Evolutionary conservation across 2,113 vertebrate genomes (phyloP).

Genomic region (Epinephelus lanceolatus): DNA sequence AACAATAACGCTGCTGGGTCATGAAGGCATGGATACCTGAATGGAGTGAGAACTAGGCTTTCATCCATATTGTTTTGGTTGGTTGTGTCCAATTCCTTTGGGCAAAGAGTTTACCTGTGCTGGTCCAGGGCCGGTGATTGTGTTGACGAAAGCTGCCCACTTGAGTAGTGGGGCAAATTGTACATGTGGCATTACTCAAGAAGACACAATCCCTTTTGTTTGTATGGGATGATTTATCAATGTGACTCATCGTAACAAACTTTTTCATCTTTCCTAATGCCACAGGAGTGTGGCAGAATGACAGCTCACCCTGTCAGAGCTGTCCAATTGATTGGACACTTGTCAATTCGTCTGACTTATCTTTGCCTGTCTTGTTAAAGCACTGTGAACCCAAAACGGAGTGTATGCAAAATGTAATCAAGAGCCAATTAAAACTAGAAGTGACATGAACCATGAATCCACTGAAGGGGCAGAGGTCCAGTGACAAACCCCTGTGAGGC

Average conservation of each 20-base stretch:
- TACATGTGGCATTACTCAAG: neutral
- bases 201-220: neutral
- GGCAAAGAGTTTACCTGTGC: neutral
- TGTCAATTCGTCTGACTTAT: conserved; percentile 4
- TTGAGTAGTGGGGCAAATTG: neutral
- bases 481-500: neutral
- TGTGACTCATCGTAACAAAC: neutral
- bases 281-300: neutral
- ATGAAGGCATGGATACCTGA: neutral
- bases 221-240: neutral
- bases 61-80: neutral
- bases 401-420: neutral
- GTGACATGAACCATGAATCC: neutral
- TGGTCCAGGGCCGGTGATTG: neutral
- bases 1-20: neutral
- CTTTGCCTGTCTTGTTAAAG: neutral
- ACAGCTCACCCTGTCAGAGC: conserved; percentile 2
- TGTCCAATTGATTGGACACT: neutral
- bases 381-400: neutral
- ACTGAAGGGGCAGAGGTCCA: neutral
- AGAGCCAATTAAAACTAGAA: neutral
- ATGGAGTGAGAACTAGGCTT: neutral
- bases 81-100: neutral
- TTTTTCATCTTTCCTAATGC: neutral
- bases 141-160: neutral